These are phyloP conservation scores for Eupithecia subumbrata DNA, from an alignment of 2,888 invertebrate species.

Conservation along the genomic window DNA sequence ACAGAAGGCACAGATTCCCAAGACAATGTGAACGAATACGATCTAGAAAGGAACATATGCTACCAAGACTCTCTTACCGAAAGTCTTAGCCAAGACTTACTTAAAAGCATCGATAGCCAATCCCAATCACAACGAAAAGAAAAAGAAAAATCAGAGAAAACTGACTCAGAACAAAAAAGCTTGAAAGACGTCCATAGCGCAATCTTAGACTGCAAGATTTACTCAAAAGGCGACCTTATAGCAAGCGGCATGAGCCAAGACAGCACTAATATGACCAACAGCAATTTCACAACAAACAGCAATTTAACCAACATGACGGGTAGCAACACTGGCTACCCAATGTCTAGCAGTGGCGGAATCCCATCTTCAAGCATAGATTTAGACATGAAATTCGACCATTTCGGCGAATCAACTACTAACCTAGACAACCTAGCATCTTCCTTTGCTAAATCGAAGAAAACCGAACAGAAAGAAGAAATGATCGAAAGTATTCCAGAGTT, in stretches of 20 bases:
- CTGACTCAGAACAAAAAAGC: conserved; percentile 74
- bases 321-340: conserved; percentile 76
- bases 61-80: conserved; percentile 80
- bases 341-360: conserved; percentile 73
- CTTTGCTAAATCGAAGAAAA: conserved; percentile 51
- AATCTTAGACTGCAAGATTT: conserved; percentile 70
- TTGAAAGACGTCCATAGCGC: conserved; percentile 72
- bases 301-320: conserved; percentile 78
- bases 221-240: conserved; percentile 61
- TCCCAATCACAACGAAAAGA: conserved; percentile 49
- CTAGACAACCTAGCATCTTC: conserved; percentile 54
- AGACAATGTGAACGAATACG: conserved; percentile 77
- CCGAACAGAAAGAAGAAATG: conserved; percentile 55
- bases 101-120: conserved; percentile 74
- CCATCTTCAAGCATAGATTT: conserved; percentile 76
- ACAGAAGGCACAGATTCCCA: conserved; percentile 75
- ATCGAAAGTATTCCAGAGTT: conserved; percentile 57
- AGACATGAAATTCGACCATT: conserved; percentile 87
- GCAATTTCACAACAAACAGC: conserved; percentile 76
- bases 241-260: conserved; percentile 70
- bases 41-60: conserved; percentile 78
- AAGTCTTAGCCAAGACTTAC: conserved; percentile 73
- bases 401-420: conserved; percentile 79
- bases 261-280: conserved; percentile 73
- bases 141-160: conserved; percentile 72